Percentiles rank a stretch among this genome's conserved stretches.
Evolutionary conservation across 1,140 invertebrate species (phyloP).

Genomic region (Achatina immaculata): DNA sequence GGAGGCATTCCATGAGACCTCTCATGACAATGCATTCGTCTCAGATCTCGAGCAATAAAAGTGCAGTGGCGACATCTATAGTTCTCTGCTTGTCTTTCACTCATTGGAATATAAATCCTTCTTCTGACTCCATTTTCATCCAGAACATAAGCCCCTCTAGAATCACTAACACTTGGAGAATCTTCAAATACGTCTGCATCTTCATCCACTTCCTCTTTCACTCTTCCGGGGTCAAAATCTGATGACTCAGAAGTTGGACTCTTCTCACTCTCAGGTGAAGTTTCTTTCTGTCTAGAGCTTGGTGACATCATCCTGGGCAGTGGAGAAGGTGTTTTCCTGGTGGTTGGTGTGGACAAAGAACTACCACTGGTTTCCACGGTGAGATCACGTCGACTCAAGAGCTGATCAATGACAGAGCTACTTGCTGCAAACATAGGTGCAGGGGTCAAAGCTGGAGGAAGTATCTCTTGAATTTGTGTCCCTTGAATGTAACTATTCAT

Average conservation of each 20-base stretch:
- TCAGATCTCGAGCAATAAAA: conserved; percentile 45
- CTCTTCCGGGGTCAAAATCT: not conserved
- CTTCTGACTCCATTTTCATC: conserved; percentile 36
- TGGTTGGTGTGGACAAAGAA: not conserved
- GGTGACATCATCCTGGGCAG: not conserved
- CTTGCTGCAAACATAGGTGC: conserved; percentile 6
- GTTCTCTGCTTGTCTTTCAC: conserved; percentile 41
- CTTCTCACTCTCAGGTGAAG: conserved; percentile 4
- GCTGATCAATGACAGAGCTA: conserved; percentile 31
- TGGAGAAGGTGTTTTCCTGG: not conserved
- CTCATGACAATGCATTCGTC: conserved; percentile 43
- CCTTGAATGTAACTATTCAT: conserved; percentile 45
- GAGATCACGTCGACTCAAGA: conserved; percentile 1
- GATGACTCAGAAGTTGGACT: conserved; percentile 24
- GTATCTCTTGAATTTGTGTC: conserved; percentile 23
- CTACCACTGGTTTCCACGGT: not conserved
- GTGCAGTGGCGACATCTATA: conserved; percentile 48
- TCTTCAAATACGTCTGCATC: conserved; percentile 19
- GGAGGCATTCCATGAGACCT: conserved; percentile 45
- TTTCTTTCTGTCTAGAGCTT: not conserved
- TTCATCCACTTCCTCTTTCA: conserved; percentile 32
- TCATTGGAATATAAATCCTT: conserved; percentile 38
- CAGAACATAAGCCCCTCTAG: conserved; percentile 14
- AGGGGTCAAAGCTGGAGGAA: conserved; percentile 29
- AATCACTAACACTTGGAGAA: not conserved